These are phyloP conservation scores for Prietella phreatophila DNA, from an alignment of 2,113 vertebrate species.

Conservation along the genomic window DNA sequence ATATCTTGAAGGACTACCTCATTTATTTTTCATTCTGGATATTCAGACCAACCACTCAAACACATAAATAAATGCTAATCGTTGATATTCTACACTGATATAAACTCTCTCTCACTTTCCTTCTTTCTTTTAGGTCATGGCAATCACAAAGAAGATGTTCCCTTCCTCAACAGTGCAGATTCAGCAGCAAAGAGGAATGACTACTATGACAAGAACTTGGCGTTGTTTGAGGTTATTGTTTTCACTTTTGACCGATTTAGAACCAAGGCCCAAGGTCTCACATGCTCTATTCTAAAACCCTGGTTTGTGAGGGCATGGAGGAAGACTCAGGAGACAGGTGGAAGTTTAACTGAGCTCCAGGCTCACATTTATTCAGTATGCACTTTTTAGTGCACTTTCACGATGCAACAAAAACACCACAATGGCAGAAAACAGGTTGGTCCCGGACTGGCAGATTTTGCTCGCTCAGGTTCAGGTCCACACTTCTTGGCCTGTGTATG, in stretches of 20 bases:
- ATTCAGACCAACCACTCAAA: background rate
- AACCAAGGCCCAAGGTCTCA: background rate
- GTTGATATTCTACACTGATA: background rate
- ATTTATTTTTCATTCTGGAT: background rate
- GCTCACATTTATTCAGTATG: too few relatives aligned
- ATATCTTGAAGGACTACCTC: background rate
- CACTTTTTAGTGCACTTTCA: too few relatives aligned
- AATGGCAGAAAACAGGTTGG: too few relatives aligned
- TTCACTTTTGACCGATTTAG: background rate
- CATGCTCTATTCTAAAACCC: too few relatives aligned
- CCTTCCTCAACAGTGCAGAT: constrained; percentile 84
- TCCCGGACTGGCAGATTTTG: too few relatives aligned
- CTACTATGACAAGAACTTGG: constrained; percentile 94
- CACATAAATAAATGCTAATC: background rate
- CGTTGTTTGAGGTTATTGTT: constrained; percentile 89
- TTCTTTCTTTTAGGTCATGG: constrained; percentile 78
- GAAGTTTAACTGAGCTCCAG: too few relatives aligned
- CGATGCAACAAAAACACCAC: too few relatives aligned
- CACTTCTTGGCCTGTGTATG: too few relatives aligned
- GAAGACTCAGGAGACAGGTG: too few relatives aligned
- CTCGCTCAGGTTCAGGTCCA: too few relatives aligned
- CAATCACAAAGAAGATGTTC: constrained; percentile 91
- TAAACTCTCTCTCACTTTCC: background rate
- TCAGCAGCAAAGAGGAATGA: constrained; percentile 80
- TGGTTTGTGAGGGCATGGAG: too few relatives aligned